Evolutionary conservation across 2,113 vertebrate genomes (phyloP).

Genomic region (Bos taurus): DNA sequence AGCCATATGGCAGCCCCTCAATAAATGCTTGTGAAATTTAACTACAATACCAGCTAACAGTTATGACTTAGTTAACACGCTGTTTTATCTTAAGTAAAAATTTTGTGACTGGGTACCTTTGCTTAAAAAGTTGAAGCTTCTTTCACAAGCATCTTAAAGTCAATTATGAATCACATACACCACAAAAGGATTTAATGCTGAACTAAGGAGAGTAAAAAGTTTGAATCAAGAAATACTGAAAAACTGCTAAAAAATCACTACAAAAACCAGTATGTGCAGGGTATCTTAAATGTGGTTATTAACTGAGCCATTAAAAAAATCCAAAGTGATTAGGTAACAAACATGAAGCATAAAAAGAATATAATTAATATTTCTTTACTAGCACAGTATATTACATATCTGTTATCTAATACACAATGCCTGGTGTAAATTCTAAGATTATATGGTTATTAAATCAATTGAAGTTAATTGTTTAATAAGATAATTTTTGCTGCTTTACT

Average conservation of each 20-base stretch:
- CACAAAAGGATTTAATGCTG: not conserved
- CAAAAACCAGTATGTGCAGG: not conserved
- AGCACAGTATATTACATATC: not conserved
- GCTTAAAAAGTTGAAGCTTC: not conserved
- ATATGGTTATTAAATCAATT: not conserved
- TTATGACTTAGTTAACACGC: not conserved
- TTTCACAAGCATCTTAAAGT: not conserved
- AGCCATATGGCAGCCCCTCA: not conserved
- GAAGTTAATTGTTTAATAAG: not conserved
- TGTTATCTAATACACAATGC: not conserved
- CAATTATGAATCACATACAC: not conserved
- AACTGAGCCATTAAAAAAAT: not conserved
- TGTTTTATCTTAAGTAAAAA: slow-evolving; percentile 12
- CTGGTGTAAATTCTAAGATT: not conserved
- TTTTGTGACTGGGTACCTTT: not conserved
- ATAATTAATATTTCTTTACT: not conserved
- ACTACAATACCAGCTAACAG: not conserved
- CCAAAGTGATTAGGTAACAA: not conserved
- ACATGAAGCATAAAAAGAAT: not conserved
- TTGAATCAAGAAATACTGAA: not conserved
- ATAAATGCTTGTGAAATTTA: not conserved
- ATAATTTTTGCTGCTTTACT: not conserved
- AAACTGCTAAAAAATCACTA: not conserved
- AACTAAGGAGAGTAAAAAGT: not conserved
- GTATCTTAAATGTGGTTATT: not conserved